Evolutionary conservation across 2,797 vertebrate genomes (phyloP).

Genomic region (Ciconia nigra): DNA sequence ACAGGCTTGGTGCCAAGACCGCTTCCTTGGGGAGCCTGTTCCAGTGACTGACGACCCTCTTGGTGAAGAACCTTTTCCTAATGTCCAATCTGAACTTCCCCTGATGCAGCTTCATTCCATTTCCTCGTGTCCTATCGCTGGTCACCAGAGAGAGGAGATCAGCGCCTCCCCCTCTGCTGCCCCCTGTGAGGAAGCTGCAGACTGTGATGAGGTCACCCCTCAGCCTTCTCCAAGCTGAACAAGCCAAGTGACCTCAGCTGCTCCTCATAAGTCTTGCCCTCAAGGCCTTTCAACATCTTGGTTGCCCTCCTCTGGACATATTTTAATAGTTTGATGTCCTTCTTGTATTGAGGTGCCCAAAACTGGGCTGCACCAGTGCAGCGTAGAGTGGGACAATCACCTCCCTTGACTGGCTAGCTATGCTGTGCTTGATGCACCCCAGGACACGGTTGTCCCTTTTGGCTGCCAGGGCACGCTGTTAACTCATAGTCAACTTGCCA

Average conservation of each 20-base stretch:
- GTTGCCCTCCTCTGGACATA: background rate
- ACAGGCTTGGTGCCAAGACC: background rate
- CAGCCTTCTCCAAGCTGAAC: background rate
- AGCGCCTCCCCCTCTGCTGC: background rate
- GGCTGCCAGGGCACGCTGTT: background rate
- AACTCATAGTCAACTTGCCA: background rate
- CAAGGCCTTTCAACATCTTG: background rate
- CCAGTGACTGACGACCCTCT: background rate
- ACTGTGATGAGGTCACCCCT: background rate
- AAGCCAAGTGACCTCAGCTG: background rate
- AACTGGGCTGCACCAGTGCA: background rate
- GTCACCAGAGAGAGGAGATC: background rate
- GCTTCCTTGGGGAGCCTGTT: background rate
- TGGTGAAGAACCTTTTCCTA: background rate
- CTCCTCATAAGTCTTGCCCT: background rate
- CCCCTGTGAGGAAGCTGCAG: background rate
- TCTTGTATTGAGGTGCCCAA: background rate
- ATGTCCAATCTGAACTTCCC: background rate
- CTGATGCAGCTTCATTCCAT: background rate
- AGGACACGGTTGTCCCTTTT: background rate
- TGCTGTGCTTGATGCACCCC: background rate
- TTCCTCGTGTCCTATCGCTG: background rate
- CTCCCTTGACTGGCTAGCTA: background rate
- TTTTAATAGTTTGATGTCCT: background rate
- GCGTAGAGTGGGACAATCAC: background rate